Conservation (phyloP, 92 coral and sea anemone species). For the Epizoanthus scotinus region DNA sequence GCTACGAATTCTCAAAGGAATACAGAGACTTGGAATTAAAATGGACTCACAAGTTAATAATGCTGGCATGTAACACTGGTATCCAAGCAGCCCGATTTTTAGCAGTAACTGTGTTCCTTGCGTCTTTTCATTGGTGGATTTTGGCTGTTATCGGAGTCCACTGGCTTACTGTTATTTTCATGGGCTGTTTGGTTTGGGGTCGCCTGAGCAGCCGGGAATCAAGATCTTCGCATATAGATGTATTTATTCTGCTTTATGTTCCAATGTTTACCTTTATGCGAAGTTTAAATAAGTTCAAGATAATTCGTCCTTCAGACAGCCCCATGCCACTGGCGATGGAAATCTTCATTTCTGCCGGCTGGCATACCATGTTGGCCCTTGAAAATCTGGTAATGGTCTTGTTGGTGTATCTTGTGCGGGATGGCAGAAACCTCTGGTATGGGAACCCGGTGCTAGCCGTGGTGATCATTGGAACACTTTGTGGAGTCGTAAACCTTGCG, state of each 20-base stretch:
- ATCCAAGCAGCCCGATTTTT: conserved; percentile 35
- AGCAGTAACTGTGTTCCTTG: conserved; percentile 31
- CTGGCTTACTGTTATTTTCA: conserved; percentile 19
- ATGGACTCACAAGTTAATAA: conserved; percentile 26
- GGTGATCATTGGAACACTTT: conserved; percentile 26
- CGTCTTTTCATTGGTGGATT: conserved; percentile 17
- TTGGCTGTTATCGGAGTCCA: conserved; percentile 20
- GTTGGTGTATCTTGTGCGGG: neutral
- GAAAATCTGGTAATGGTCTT: conserved; percentile 27
- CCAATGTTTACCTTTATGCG: conserved; percentile 41
- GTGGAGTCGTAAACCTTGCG: conserved; percentile 28
- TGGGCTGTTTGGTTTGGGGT: conserved; percentile 36
- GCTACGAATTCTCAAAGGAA: conserved; percentile 39
- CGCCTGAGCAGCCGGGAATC: neutral
- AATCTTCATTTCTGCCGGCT: conserved; percentile 20
- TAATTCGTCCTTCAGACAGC: conserved; percentile 21
- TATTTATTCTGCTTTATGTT: conserved; percentile 22
- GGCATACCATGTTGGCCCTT: conserved; percentile 6
- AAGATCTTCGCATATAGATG: conserved; percentile 38
- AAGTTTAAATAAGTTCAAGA: conserved; percentile 34
- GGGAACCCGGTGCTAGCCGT: conserved; percentile 18
- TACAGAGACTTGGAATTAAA: conserved; percentile 36
- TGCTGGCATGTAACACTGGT: conserved; percentile 21
- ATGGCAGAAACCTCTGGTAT: neutral
- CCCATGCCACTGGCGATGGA: conserved; percentile 27